A percentile compares a stretch with the other conserved stretches of the same genome.
Evolutionary conservation across 2,888 invertebrate species (phyloP).

Genomic region (Alviniconcha strummeri): DNA sequence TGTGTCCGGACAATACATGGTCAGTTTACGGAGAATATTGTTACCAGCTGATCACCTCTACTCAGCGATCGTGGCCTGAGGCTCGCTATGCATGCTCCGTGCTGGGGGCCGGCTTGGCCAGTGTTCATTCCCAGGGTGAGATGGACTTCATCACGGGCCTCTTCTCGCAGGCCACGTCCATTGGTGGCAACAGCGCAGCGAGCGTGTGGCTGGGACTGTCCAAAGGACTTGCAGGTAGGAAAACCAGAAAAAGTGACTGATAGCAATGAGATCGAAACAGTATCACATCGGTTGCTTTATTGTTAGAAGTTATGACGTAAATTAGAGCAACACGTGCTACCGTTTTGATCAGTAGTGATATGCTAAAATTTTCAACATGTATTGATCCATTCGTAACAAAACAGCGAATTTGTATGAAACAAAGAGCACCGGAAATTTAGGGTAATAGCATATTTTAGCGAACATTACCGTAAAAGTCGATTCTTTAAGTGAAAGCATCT

Average conservation of each 20-base stretch:
- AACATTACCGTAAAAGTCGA: too few species aligned
- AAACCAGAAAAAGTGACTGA: background rate
- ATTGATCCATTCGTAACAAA: too few species aligned
- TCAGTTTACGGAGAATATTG: conserved; percentile 42
- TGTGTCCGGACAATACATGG: conserved; percentile 46
- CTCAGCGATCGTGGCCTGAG: conserved; percentile 41
- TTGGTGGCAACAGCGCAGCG: background rate
- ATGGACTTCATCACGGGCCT: conserved; percentile 37
- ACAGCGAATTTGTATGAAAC: too few species aligned
- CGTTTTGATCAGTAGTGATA: background rate
- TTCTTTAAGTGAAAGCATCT: too few species aligned
- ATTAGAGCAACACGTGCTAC: background rate
- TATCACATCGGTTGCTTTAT: too few species aligned
- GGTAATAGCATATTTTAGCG: too few species aligned
- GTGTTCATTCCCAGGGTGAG: conserved; percentile 42
- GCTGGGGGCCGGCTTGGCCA: conserved; percentile 46
- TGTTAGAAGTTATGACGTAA: too few species aligned
- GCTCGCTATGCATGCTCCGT: conserved; percentile 45
- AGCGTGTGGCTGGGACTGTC: conserved; percentile 19
- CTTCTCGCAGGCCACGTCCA: background rate
- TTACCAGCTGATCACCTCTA: conserved; percentile 35
- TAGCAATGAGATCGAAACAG: background rate
- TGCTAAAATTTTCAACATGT: background rate
- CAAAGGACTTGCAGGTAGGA: background rate
- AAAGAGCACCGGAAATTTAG: too few species aligned